Evolutionary conservation across 2,888 invertebrate species (phyloP), one percentile per base, ranked within the genome.

Genomic region (Hoplodrina ambigua): DNA sequence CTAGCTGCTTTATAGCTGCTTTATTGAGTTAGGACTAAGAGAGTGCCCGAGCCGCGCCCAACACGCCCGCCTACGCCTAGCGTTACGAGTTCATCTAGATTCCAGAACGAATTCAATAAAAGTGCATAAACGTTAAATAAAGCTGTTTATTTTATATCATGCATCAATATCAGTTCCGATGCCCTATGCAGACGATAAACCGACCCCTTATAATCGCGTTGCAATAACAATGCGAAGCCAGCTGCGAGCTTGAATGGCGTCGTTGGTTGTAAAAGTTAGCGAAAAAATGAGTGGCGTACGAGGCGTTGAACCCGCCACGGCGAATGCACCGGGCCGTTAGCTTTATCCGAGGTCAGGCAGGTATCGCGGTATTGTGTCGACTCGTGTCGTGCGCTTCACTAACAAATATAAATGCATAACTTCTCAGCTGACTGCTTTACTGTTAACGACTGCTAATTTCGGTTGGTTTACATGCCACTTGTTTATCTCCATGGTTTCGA

Each of bases 281-380:
- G 86, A 91, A 94, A 93, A 93, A 94, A 92, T 90, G 80, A 73
- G 90, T 91, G 94, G 82, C 60, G 60, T 58, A 44, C 69, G 69
- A 75, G 73, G 60, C 93, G 89, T 92, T 94, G 94, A 94, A 93
- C 94, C 82, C 90, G 85, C 76, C 70, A 76, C 88, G 87, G 92
- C 90, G 88, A 90, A 89, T 94, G 94, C 94, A 94, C 86, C 84
- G 89, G 79, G 88, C 93, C 93, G 94, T 93, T 94, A 93, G 87
- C 89, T 90, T 89, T 93, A 89, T 70, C 94, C 94, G 93, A 95
- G 94, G 94, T 94, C 94, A 94, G 93, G 92, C 88, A 88, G 87
- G 88, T 86, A 86, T 85, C 79, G 52, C 65, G 70, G 73, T 84
- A 78, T 73, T 81, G 73, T 84, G 84, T 76, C 73, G 49, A 66